phyloP scores from a whole-genome alignment of 2,888 invertebrate species.

The Herminia tarsipennalis region DNA sequence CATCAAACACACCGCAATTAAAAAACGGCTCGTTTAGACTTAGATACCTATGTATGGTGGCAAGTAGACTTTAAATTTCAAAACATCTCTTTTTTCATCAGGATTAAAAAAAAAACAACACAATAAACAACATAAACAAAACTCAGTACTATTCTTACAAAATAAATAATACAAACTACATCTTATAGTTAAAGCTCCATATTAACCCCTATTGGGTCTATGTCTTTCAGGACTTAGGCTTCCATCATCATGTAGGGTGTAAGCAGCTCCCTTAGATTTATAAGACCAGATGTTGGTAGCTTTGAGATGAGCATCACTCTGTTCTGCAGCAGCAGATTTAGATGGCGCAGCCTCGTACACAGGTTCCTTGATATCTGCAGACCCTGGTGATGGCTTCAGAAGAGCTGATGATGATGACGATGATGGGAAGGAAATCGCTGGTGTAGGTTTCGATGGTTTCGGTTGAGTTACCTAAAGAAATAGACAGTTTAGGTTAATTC shows the following conservation, averaged over 20 bases:
- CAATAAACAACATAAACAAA: too few species aligned
- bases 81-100: too few species aligned
- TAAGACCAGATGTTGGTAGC: slow-evolving; percentile 78
- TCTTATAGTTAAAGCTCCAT: background rate
- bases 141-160: slow-evolving; percentile 1
- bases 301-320: slow-evolving; percentile 77
- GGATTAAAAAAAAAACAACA: too few species aligned
- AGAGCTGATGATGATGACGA: slow-evolving; percentile 38
- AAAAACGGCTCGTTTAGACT: too few species aligned
- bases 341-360: slow-evolving; percentile 66
- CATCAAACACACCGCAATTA: too few species aligned
- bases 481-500: background rate
- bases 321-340: slow-evolving; percentile 57
- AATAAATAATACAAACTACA: slow-evolving; percentile 35
- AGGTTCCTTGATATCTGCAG: slow-evolving; percentile 41
- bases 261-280: slow-evolving; percentile 73
- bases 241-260: slow-evolving; percentile 75
- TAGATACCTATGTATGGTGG: too few species aligned
- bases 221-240: slow-evolving; percentile 64
- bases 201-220: slow-evolving; percentile 41
- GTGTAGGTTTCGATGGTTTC: slow-evolving; percentile 23
- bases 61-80: too few species aligned
- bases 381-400: slow-evolving; percentile 37
- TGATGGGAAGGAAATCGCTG: slow-evolving; percentile 13
- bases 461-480: slow-evolving; percentile 64